These are phyloP conservation scores for Physocephala rufipes DNA, from an alignment of 2,888 invertebrate species.

Conservation along the genomic window DNA sequence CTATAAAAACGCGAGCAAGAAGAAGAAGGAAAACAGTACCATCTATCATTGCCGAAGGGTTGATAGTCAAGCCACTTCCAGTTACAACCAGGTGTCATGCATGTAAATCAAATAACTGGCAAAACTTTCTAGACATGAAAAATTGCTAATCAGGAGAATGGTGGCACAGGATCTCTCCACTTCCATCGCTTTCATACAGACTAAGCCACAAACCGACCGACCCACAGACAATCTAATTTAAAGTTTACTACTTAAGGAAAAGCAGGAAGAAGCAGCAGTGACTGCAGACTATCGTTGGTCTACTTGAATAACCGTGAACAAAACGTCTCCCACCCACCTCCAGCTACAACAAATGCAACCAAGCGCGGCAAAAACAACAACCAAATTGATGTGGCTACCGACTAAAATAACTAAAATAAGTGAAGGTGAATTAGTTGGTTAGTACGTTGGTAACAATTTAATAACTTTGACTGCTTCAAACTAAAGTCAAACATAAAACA, in stretches of 20 bases:
- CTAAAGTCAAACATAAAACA: too few species aligned
- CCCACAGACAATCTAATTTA: constrained; percentile 36
- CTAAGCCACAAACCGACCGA: neutral
- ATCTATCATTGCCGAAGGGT: neutral
- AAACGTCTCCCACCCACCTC: too few species aligned
- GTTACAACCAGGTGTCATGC: constrained; percentile 9
- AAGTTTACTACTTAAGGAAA: constrained; percentile 34
- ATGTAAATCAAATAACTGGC: constrained; percentile 31
- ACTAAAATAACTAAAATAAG: too few species aligned
- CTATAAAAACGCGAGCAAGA: neutral
- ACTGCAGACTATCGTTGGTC: constrained; percentile 1
- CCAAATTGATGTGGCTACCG: too few species aligned
- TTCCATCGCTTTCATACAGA: constrained; percentile 2
- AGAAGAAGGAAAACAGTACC: neutral
- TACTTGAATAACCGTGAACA: constrained; percentile 8
- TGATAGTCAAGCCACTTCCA: neutral
- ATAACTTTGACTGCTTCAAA: too few species aligned
- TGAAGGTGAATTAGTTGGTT: too few species aligned
- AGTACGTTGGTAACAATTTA: too few species aligned
- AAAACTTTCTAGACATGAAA: constrained; percentile 35
- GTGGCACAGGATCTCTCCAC: constrained; percentile 16
- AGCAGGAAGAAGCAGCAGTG: constrained; percentile 29
- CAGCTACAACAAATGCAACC: too few species aligned
- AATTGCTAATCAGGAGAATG: constrained; percentile 10
- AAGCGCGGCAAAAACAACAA: too few species aligned